Percentiles rank a stretch among this genome's conserved stretches.
Conservation (phyloP, 2,888 invertebrate species). For the Sthenelais limicola region DNA sequence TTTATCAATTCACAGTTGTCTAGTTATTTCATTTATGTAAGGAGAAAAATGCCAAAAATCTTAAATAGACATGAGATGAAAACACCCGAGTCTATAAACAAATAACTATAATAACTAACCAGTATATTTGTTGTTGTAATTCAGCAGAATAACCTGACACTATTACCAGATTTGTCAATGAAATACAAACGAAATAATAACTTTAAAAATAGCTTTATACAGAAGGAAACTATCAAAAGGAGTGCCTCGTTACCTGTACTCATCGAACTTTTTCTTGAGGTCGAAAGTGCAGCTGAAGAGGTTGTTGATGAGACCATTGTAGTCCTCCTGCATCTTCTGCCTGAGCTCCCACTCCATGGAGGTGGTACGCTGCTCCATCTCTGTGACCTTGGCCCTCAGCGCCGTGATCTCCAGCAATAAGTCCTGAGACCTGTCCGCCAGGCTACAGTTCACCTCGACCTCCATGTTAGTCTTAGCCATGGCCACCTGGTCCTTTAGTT, state of each 20-base stretch:
- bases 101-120: too few species aligned
- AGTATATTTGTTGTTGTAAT: too few species aligned
- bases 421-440: slow-evolving; percentile 68
- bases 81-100: too few species aligned
- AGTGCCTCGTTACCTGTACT: slow-evolving; percentile 67
- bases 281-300: slow-evolving; percentile 65
- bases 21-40: too few species aligned
- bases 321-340: slow-evolving; percentile 67
- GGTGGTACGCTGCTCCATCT: slow-evolving; percentile 64
- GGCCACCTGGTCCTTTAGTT: slow-evolving; percentile 63
- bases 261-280: slow-evolving; percentile 68
- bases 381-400: slow-evolving; percentile 67
- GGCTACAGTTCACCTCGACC: slow-evolving; percentile 69
- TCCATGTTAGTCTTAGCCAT: slow-evolving; percentile 57
- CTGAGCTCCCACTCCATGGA: slow-evolving; percentile 64
- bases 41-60: too few species aligned
- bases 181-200: too few species aligned
- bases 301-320: slow-evolving; percentile 68
- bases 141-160: too few species aligned
- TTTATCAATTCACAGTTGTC: too few species aligned
- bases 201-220: too few species aligned
- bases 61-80: too few species aligned
- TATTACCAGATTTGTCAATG: too few species aligned
- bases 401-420: slow-evolving; percentile 68
- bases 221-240: too few species aligned